Conservation (phyloP, 2,797 vertebrate genomes). For the Perodicticus potto region DNA sequence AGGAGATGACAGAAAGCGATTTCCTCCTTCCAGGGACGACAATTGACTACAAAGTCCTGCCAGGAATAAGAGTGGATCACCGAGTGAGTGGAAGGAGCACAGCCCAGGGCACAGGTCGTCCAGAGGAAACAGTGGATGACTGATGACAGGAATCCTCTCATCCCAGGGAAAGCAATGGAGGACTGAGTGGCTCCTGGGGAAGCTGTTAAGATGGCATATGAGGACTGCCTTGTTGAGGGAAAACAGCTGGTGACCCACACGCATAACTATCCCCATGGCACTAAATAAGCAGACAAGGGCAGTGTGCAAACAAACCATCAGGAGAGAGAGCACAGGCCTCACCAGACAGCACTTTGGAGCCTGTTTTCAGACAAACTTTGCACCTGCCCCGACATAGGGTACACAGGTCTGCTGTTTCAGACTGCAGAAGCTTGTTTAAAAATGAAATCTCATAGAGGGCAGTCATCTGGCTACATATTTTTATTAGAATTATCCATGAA, state of each 20-base stretch:
- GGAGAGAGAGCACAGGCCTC: not conserved
- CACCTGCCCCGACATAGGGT: not conserved
- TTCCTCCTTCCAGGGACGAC: not conserved
- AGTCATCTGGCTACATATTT: not conserved
- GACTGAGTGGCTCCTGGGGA: not conserved
- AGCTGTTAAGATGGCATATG: not conserved
- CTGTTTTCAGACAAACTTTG: too few relatives aligned
- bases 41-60: rapidly evolving
- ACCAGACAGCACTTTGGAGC: not conserved
- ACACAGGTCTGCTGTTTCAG: not conserved
- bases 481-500: not conserved
- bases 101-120: too few relatives aligned
- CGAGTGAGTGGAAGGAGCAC: not conserved
- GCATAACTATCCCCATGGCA: not conserved
- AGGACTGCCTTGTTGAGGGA: rapidly evolving
- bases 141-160: rapidly evolving
- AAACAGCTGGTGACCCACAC: rapidly evolving
- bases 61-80: rapidly evolving
- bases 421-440: not conserved
- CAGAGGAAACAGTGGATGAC: not conserved
- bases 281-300: not conserved
- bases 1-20: not conserved
- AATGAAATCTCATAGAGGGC: not conserved
- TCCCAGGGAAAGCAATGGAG: not conserved
- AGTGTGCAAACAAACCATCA: not conserved